phyloP scores from a whole-genome alignment of 2,113 vertebrate genomes.

The Emydura subglobosa region DNA sequence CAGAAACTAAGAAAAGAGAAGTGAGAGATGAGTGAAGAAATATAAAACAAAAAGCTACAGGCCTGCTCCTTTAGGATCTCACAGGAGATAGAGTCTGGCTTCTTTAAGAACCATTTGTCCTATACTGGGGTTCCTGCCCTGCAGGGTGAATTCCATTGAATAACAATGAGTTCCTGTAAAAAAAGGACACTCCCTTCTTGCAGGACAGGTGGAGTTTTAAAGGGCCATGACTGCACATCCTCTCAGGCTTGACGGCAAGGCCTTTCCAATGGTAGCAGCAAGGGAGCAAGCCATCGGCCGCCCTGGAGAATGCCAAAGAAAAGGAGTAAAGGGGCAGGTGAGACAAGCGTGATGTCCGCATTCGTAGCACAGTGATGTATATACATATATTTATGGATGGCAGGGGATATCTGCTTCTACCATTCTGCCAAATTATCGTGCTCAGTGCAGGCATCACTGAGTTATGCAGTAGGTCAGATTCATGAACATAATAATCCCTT shows the following conservation, averaged over 20 bases:
- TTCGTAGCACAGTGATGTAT: not conserved
- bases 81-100: not conserved
- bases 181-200: not conserved
- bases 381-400: not conserved
- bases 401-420: not conserved
- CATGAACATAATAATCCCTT: not conserved
- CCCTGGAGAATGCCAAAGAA: not conserved
- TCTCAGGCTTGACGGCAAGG: not conserved
- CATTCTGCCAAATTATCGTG: not conserved
- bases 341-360: not conserved
- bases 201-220: not conserved
- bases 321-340: not conserved
- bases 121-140: not conserved
- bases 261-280: not conserved
- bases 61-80: not conserved
- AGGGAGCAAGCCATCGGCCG: not conserved
- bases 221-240: not conserved
- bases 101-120: not conserved
- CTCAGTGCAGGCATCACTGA: not conserved
- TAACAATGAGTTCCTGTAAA: not conserved
- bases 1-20: not conserved
- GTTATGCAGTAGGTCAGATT: not conserved
- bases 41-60: not conserved
- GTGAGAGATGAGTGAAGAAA: constrained; percentile 11
- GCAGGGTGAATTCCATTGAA: not conserved